Percentiles rank a stretch among this genome's conserved stretches.
Conservation (phyloP, 2,113 vertebrate species). For the Lophura nycthemera region DNA sequence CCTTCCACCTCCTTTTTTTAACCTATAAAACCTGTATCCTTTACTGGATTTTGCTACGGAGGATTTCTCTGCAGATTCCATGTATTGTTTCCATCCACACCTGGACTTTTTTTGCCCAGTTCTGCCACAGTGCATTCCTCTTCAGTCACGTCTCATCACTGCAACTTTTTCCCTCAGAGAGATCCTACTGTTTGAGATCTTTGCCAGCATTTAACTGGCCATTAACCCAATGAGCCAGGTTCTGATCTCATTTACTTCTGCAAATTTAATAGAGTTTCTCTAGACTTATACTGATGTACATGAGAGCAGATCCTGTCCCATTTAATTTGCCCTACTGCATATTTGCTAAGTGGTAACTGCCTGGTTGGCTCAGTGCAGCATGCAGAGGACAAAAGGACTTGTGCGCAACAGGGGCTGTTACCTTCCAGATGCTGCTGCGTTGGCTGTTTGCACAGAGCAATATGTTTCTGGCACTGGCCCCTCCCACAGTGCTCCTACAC, state of each 20-base stretch:
- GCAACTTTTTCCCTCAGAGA: not conserved
- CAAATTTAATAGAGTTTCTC: not conserved
- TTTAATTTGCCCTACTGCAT: not conserved
- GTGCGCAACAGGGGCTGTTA: not conserved
- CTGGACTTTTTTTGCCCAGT: not conserved
- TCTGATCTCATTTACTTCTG: conserved; percentile 11
- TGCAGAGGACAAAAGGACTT: not conserved
- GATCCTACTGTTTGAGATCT: not conserved
- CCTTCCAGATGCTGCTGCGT: not conserved
- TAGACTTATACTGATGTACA: not conserved
- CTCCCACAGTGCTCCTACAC: not conserved
- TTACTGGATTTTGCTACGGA: not conserved
- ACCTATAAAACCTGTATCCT: accelerated
- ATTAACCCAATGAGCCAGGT: not conserved
- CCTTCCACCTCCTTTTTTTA: accelerated
- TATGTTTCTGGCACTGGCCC: not conserved
- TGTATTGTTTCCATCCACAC: not conserved
- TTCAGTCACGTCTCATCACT: not conserved
- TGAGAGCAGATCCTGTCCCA: not conserved
- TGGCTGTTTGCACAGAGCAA: not conserved
- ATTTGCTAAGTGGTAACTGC: conserved; percentile 24
- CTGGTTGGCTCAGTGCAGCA: not conserved
- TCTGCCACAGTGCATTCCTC: not conserved
- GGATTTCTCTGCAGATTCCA: not conserved
- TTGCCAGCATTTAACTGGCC: not conserved